phyloP scores from a whole-genome alignment of 2,888 invertebrate genomes.

The Pterostichus madidus region DNA sequence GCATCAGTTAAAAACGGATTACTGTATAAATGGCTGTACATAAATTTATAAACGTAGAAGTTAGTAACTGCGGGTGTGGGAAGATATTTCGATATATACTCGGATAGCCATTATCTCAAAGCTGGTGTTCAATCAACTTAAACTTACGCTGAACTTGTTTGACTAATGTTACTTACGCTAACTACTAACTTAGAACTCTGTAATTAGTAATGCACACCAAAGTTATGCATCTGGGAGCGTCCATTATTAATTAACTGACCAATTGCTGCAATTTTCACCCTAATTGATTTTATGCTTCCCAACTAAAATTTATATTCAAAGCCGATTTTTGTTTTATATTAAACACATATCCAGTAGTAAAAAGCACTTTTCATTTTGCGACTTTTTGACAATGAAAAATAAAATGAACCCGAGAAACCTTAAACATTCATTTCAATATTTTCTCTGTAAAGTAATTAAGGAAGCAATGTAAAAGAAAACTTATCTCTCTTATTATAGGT shows the following conservation, averaged over 20 bases:
- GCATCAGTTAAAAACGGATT: background rate
- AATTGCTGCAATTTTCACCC: conserved; percentile 54
- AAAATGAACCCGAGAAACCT: too few relatives aligned
- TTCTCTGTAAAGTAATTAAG: too few relatives aligned
- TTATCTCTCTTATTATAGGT: too few relatives aligned
- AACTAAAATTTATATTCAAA: too few relatives aligned
- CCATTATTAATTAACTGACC: conserved; percentile 62
- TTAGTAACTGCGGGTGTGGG: background rate
- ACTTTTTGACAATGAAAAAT: too few relatives aligned
- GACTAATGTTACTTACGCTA: conserved; percentile 57
- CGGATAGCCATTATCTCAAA: conserved; percentile 38
- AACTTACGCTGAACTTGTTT: conserved; percentile 50
- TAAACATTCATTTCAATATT: too few relatives aligned
- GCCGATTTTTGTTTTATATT: too few relatives aligned
- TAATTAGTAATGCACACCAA: conserved; percentile 62
- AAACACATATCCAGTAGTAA: too few relatives aligned
- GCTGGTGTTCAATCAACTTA: conserved; percentile 55
- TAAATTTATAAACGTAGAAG: too few relatives aligned
- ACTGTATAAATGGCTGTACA: background rate
- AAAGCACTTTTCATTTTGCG: too few relatives aligned
- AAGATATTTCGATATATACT: conserved; percentile 13
- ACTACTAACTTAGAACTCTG: conserved; percentile 51
- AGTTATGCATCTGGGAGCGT: conserved; percentile 51
- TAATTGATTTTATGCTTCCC: conserved; percentile 36
- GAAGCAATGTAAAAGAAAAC: too few relatives aligned